A percentile compares a stretch with the other conserved stretches of the same genome.
These are phyloP conservation scores for Oreortyx pictus DNA, from an alignment of 2,797 vertebrate genomes.

Conservation along the genomic window DNA sequence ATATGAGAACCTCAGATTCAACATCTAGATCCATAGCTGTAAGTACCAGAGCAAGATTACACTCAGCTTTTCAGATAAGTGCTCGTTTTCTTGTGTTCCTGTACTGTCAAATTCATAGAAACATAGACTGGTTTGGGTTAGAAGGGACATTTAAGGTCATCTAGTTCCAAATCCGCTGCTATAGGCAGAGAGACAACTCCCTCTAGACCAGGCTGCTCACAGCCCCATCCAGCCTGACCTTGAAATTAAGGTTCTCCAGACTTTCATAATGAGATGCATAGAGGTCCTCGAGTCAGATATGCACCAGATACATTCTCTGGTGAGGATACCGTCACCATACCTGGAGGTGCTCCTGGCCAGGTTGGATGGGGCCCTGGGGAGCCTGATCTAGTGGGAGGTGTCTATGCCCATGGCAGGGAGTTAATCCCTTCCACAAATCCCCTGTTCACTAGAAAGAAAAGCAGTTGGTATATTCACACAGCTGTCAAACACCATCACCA, in stretches of 20 bases:
- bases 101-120: neutral
- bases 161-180: no score
- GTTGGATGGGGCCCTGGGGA: no score
- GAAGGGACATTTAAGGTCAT: no score
- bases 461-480: neutral
- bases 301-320: neutral
- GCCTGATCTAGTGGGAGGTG: no score
- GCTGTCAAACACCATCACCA: neutral
- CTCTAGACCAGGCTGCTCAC: no score
- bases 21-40: neutral
- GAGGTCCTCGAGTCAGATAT: neutral
- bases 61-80: neutral
- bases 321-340: neutral
- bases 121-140: no score
- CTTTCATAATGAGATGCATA: rapidly evolving
- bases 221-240: no score
- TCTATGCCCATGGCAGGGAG: no score
- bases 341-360: no score
- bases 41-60: neutral
- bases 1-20: neutral
- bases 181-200: no score
- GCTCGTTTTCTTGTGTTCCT: neutral
- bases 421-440: neutral
- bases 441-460: neutral
- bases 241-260: neutral